phyloP scores from a whole-genome alignment of 2,888 invertebrate genomes.

The Rotaria sp. region DNA sequence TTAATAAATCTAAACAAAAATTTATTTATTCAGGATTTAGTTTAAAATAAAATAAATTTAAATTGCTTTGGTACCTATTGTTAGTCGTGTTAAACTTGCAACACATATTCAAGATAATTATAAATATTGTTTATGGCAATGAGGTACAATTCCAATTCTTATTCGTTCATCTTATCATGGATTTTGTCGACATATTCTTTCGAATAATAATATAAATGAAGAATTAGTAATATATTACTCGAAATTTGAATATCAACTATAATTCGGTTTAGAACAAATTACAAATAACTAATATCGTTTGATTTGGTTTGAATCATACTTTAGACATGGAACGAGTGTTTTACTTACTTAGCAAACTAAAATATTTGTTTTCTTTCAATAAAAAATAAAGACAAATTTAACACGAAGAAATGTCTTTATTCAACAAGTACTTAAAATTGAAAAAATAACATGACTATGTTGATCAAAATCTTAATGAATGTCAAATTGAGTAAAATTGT shows the following conservation, averaged over 20 bases:
- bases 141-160: neutral
- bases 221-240: neutral
- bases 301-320: conserved; percentile 35
- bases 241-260: conserved; percentile 36
- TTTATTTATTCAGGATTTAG: neutral
- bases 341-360: neutral
- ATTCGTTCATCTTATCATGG: neutral
- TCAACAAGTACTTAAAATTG: conserved; percentile 12
- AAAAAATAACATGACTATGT: conserved; percentile 19
- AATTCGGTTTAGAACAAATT: conserved; percentile 35
- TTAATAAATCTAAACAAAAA: neutral
- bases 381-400: neutral
- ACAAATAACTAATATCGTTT: conserved; percentile 31
- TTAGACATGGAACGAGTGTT: conserved; percentile 30
- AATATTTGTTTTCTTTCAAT: too few relatives aligned
- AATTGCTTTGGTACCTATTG: neutral
- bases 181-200: neutral
- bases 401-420: conserved; percentile 33
- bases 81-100: neutral
- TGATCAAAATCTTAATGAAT: neutral
- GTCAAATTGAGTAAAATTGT: neutral
- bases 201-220: neutral
- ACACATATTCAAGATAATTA: neutral
- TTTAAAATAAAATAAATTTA: neutral
- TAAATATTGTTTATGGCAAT: conserved; percentile 10